Base-by-base conservation (phyloP, 2,113 vertebrate species). In the Pelusios castaneus region DNA sequence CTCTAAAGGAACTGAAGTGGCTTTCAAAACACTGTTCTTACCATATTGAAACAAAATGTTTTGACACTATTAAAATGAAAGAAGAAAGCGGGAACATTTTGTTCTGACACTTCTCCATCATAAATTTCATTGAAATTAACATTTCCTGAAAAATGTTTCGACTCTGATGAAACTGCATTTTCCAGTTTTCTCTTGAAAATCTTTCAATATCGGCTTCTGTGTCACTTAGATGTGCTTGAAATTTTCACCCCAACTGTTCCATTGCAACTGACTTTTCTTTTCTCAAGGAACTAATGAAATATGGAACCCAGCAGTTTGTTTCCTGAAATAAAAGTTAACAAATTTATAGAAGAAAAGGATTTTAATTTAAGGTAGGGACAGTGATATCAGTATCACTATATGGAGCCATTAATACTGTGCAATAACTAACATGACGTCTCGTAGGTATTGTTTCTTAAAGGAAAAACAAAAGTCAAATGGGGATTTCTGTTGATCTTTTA, bases 301-400 rank as follows among this genome's bases (percentile, higher is more conserved):
- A 82, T 54, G 52, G 4, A 58, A 82, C 76, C 7, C 41, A 25
- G 43, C 12, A 76, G 24, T 45, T 43, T 45, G 6, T 45, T 45
- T 76, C 73, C 73, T 76, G 21, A 43, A 76, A 76, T 10, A 76
- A 43, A 76, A 76, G 13, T 22, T 43, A 21, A 22, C 63, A 38
- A 11, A 70, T 21, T n/a, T 70, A 38, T 22, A 70, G 63, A 22
- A n/a, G 38, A 12, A 45, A 43, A 55, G 49, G 92, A 1, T 2
- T 75, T 89, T 84, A 84, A 88, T 31, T 84, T 55, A 67, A 91
- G 60, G 79, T 85, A 76, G 29, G 80, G 79, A 34, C 80, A 10
- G 56, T 24, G 45, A 83, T n/a, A 12, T 58, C 8, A n/a, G 11
- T 22, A 47, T n/a, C 2, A 0, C 83, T 84, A 63, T 22, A 12